These are phyloP conservation scores for Porites australiensis DNA, from an alignment of 64 coral and sea anemone species.

Conservation along the genomic window DNA sequence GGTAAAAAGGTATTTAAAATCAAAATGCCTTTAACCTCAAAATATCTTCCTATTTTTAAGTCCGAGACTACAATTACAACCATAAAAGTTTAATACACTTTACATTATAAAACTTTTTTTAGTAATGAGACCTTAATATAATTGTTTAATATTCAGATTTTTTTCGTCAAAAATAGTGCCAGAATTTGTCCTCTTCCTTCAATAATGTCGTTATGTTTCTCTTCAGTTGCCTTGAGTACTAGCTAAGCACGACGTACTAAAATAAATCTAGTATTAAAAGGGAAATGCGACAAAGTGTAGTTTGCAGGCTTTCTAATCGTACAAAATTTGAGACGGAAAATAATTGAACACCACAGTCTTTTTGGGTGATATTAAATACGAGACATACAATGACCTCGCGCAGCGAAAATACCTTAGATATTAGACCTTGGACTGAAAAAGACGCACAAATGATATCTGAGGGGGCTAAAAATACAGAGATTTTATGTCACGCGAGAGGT, in stretches of 20 bases:
- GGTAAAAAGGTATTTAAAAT: background rate
- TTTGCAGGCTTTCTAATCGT: background rate
- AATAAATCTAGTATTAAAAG: no score
- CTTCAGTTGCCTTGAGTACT: background rate
- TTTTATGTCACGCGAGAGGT: conserved; percentile 14
- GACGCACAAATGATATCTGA: background rate
- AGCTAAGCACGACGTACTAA: no score
- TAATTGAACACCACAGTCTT: background rate
- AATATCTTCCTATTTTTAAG: background rate
- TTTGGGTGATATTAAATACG: background rate
- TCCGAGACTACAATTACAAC: no score
- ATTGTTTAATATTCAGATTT: no score
- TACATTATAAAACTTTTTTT: no score
- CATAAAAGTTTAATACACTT: no score
- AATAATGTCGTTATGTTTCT: no score
- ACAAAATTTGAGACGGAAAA: conserved; percentile 4
- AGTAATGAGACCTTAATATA: no score
- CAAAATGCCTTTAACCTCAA: background rate
- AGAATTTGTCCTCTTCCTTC: no score
- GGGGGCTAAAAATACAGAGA: conserved; percentile 1
- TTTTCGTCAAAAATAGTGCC: no score
- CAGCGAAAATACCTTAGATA: background rate
- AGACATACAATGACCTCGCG: background rate
- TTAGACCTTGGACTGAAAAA: conserved; percentile 17
- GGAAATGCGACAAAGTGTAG: no score